These are phyloP conservation scores for Pseudocheirus occidentalis DNA, from an alignment of 2,797 vertebrate species.

Conservation along the genomic window DNA sequence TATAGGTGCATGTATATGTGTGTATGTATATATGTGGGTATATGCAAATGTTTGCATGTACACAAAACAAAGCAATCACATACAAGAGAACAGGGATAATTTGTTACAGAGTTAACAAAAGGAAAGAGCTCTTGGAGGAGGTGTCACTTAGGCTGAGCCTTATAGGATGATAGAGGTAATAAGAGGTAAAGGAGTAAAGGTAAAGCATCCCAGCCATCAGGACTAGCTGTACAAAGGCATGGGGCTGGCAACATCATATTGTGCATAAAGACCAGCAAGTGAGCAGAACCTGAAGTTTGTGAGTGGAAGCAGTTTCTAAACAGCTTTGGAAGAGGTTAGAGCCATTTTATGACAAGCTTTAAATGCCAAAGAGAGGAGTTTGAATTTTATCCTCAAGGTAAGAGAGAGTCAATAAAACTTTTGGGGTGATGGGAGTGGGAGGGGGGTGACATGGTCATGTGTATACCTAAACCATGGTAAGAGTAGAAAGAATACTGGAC, in stretches of 20 bases:
- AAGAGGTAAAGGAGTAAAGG: neutral
- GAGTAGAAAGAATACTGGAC: neutral
- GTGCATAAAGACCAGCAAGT: neutral
- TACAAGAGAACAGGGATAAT: neutral
- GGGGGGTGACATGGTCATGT: neutral
- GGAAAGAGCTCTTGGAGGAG: neutral
- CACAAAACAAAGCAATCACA: neutral
- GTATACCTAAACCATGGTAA: neutral
- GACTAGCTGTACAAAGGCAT: neutral
- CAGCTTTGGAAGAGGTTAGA: neutral
- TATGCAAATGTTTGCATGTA: neutral
- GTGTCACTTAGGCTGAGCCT: too few relatives aligned
- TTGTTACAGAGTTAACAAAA: too few relatives aligned
- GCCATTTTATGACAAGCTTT: neutral
- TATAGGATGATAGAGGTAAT: neutral
- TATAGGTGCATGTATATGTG: too few relatives aligned
- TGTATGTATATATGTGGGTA: neutral
- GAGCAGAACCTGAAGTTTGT: neutral
- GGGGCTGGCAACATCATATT: neutral
- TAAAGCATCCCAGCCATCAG: neutral
- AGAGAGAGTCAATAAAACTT: neutral
- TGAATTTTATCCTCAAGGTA: neutral
- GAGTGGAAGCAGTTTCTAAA: neutral
- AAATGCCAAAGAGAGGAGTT: neutral
- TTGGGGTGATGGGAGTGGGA: too few relatives aligned